phyloP scores from a whole-genome alignment of 1,140 invertebrate genomes.

The Drosophila auraria region DNA sequence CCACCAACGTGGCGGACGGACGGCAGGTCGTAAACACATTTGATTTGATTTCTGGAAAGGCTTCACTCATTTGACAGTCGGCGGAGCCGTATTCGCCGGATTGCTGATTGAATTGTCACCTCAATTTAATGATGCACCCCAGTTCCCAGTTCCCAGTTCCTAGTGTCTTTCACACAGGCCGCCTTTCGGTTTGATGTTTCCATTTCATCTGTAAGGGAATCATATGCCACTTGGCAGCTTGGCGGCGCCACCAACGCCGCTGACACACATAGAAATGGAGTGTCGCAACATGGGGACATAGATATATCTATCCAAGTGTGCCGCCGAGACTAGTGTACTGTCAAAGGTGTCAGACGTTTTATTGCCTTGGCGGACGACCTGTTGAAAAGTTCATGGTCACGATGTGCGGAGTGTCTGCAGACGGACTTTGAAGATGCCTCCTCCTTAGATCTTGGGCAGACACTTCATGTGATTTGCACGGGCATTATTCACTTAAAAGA shows the following conservation, averaged over 20 bases:
- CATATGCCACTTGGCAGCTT: constrained; percentile 40
- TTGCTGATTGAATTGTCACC: constrained; percentile 82
- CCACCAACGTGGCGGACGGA: constrained; percentile 63
- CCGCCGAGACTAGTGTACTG: constrained; percentile 39
- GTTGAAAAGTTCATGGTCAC: constrained; percentile 80
- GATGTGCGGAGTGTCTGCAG: constrained; percentile 8
- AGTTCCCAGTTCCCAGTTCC: not conserved
- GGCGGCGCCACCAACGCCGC: constrained; percentile 56
- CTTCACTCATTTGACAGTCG: constrained; percentile 55
- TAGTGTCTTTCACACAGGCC: constrained; percentile 53
- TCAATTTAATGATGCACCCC: constrained; percentile 67
- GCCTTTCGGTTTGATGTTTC: constrained; percentile 61
- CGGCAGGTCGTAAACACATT: constrained; percentile 72
- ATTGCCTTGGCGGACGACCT: constrained; percentile 68
- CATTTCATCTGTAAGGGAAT: constrained; percentile 21
- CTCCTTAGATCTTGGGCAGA: constrained; percentile 23
- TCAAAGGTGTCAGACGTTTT: constrained; percentile 81
- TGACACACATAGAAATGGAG: constrained; percentile 43
- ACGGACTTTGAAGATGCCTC: constrained; percentile 32
- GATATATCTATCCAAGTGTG: constrained; percentile 18
- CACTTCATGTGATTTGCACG: constrained; percentile 19
- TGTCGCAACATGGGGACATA: constrained; percentile 13
- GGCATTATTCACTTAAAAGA: constrained; percentile 30
- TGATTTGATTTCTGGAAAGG: constrained; percentile 81
- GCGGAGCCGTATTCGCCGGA: constrained; percentile 48